phyloP scores from a whole-genome alignment of 2,888 invertebrate genomes.

The Dicyrtomina minuta region DNA sequence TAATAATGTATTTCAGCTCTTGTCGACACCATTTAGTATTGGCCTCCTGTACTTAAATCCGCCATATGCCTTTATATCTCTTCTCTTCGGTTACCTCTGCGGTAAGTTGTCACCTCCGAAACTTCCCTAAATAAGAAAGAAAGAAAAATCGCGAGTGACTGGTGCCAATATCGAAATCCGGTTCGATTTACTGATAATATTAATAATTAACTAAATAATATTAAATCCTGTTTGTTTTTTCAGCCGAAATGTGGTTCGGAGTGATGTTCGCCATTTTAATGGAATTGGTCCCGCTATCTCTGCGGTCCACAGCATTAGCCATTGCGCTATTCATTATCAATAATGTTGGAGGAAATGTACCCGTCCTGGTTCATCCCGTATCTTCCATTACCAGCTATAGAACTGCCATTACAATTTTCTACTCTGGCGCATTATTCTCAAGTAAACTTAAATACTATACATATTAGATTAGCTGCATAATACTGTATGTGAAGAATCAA shows the following conservation, averaged over 20 bases:
- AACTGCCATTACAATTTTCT: constrained; percentile 81
- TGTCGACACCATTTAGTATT: constrained; percentile 80
- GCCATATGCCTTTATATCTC: constrained; percentile 80
- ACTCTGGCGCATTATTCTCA: constrained; percentile 81
- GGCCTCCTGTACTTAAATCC: constrained; percentile 81
- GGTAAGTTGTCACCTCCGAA: constrained; percentile 66
- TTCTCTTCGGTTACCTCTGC: constrained; percentile 85
- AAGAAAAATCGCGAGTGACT: too few species aligned
- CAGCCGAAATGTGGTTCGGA: constrained; percentile 94
- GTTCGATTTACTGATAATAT: too few species aligned
- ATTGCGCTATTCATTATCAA: constrained; percentile 90
- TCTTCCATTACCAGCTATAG: constrained; percentile 78
- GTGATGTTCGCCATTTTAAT: constrained; percentile 87
- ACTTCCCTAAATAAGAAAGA: too few species aligned
- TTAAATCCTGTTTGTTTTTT: constrained; percentile 53
- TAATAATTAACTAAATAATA: too few species aligned
- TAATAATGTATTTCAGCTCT: constrained; percentile 60
- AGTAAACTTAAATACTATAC: constrained; percentile 70
- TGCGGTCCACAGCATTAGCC: constrained; percentile 81
- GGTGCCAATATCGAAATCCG: too few species aligned
- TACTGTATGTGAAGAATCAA: too few species aligned
- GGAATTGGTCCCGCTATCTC: constrained; percentile 78
- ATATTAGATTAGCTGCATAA: too few species aligned
- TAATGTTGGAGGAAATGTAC: constrained; percentile 86
- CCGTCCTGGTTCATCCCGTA: constrained; percentile 82